phyloP scores from a whole-genome alignment of 92 coral and sea anemone genomes.

The Zoanthus sociatus region DNA sequence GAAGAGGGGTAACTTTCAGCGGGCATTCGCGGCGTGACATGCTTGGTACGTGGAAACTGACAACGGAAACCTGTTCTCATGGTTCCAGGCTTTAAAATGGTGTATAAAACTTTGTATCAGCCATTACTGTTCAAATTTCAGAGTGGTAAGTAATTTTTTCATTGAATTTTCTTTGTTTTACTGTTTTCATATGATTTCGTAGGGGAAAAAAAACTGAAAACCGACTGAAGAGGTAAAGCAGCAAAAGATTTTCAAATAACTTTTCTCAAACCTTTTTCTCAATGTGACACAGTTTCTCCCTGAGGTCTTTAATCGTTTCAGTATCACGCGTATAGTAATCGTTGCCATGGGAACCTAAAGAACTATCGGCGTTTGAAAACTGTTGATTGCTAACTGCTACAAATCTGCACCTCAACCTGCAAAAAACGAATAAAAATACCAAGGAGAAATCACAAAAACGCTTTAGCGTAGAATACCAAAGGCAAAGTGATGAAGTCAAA shows the following conservation, averaged over 20 bases:
- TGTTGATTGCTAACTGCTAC: constrained; percentile 53
- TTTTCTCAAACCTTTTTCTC: constrained; percentile 58
- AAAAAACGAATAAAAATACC: not conserved
- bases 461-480: no score
- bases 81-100: not conserved
- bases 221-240: no score
- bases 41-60: constrained; percentile 1
- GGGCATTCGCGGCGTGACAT: constrained; percentile 1
- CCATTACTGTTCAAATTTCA: constrained; percentile 6
- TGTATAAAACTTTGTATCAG: constrained; percentile 9
- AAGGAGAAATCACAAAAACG: not conserved
- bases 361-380: constrained; percentile 37
- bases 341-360: constrained; percentile 52
- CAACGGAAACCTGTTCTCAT: not conserved
- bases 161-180: not conserved
- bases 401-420: constrained; percentile 71
- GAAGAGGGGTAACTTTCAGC: not conserved
- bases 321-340: constrained; percentile 32
- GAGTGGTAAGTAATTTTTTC: constrained; percentile 13
- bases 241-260: no score
- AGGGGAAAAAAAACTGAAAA: no score
- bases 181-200: not conserved
- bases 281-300: constrained; percentile 59
- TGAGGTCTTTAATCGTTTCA: constrained; percentile 48
- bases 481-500: no score